Conservation (phyloP, 2,888 invertebrate genomes). For the Pecten maximus region DNA sequence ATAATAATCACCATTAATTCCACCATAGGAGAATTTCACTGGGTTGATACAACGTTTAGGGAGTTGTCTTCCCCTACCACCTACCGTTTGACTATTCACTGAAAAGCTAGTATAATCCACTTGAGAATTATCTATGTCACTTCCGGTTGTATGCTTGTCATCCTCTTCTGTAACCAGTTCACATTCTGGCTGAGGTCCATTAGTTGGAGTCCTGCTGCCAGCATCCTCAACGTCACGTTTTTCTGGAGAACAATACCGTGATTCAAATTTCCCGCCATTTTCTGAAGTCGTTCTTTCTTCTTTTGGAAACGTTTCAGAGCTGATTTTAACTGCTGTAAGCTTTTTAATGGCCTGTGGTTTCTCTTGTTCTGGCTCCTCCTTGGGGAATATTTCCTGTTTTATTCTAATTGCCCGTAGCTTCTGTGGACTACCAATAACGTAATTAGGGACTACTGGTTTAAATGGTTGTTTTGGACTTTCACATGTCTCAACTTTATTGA, state of each 20-base stretch:
- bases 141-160: background rate
- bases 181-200: background rate
- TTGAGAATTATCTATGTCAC: conserved; percentile 5
- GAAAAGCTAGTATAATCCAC: background rate
- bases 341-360: background rate
- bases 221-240: conserved; percentile 14
- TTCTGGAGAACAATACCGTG: background rate
- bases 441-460: background rate
- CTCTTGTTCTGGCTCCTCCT: conserved; percentile 36
- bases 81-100: background rate
- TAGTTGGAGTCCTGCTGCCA: background rate
- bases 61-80: background rate
- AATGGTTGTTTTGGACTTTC: background rate
- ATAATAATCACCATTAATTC: background rate
- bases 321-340: background rate
- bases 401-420: conserved; percentile 46
- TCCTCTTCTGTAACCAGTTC: background rate
- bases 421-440: conserved; percentile 36
- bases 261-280: conserved; percentile 38
- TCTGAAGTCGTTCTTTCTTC: conserved; percentile 41
- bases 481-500: background rate
- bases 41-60: background rate
- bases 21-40: background rate
- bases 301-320: conserved; percentile 43
- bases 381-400: conserved; percentile 54